Percentiles rank a stretch among this genome's conserved stretches.
Conservation (phyloP, 2,797 vertebrate genomes). For the Sebastes steindachneri region DNA sequence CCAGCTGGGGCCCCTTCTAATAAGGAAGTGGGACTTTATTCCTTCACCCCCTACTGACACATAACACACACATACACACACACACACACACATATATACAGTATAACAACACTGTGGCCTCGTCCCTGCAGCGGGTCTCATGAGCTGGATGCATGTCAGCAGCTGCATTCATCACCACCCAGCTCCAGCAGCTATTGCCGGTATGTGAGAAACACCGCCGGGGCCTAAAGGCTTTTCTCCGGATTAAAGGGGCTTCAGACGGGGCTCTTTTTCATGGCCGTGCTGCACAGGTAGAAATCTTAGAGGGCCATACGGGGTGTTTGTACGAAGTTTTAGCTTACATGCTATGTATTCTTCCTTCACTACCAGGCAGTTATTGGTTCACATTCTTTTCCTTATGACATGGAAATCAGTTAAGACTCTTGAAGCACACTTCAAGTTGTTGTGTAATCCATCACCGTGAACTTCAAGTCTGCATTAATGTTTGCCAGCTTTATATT, state of each 20-base stretch:
- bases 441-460: background rate
- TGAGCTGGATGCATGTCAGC: conserved; percentile 68
- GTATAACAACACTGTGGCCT: conserved; percentile 37
- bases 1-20: conserved; percentile 77
- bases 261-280: conserved; percentile 35
- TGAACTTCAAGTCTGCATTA: background rate
- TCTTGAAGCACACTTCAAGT: background rate
- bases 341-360: background rate
- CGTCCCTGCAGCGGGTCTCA: conserved; percentile 32
- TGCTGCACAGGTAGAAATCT: conserved; percentile 57
- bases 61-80: background rate
- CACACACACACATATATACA: conserved; percentile 1
- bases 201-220: conserved; percentile 72
- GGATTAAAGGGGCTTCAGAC: conserved; percentile 62
- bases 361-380: background rate
- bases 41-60: conserved; percentile 52
- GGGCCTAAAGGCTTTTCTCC: conserved; percentile 69
- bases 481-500: background rate
- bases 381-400: background rate
- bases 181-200: conserved; percentile 55
- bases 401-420: background rate
- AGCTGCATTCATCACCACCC: conserved; percentile 75
- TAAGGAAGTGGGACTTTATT: conserved; percentile 76
- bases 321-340: background rate
- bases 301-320: background rate